Base-by-base conservation (phyloP, 2,888 invertebrate species). In the Lymantria monacha region DNA sequence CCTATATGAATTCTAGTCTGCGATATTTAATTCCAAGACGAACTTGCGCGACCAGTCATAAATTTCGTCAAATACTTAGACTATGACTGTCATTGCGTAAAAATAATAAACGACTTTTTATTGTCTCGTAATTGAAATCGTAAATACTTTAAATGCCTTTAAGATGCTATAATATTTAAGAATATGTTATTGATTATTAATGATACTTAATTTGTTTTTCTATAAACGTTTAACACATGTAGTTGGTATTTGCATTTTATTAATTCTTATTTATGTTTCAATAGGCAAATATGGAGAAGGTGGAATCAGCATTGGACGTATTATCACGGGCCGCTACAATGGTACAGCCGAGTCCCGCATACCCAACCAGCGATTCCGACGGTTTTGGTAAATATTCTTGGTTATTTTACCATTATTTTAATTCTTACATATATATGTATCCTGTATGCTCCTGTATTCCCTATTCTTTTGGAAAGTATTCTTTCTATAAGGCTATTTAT, bases 291-390 rank as follows among this genome's bases (percentile, higher is more conserved):
- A 94, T 94, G 94, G 94, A 94, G 83, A 93, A 93, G 70, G 94
- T 95, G 83, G 97, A 97, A 92, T 95, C 96, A 54, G 95, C 97
- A 58, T 87, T 97, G 81, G 97, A 97, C 79, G 97, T 97, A 68
- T 92, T 97, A 64, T 97, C 97, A 65, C 93, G 97, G 74, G 97
- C 97, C 56, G 97, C 97, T 15, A 96, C 96, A 15, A 97, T 97
- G 96, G 95, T 97, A 68, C 96, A 96, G 85, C 95, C 95, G 61
- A 95, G 94, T 55, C 85, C 91, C 3, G 85, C 90, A 7, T 92
- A 91, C 67, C 89, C 87, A 9, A 83, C 87, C 54, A 91, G 90
- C 66, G 91, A 91, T 72, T 87, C 90, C 30, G 91, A 91, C 48
- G 83, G 89, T 57, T 87, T 93, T 70, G 93, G 93, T 94, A 85